These are phyloP conservation scores for Allolobophora icterica DNA, from an alignment of 2,888 invertebrate genomes.

Conservation along the genomic window DNA sequence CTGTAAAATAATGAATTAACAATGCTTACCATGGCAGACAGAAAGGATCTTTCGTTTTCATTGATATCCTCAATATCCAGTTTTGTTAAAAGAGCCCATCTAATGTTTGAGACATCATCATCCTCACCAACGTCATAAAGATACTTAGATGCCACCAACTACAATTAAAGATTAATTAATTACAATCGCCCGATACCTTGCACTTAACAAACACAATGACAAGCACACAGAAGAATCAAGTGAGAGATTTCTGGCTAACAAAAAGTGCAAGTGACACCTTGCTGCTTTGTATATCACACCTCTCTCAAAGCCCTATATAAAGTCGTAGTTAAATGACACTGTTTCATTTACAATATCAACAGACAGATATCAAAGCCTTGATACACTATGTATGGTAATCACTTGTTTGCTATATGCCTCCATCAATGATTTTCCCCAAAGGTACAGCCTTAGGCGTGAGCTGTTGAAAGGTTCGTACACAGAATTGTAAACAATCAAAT, in stretches of 20 bases:
- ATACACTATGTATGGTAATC: neutral
- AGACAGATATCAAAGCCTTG: neutral
- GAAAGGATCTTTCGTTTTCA: conserved; percentile 83
- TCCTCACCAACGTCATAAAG: conserved; percentile 90
- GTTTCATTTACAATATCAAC: neutral
- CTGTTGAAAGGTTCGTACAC: neutral
- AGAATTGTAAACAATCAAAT: neutral
- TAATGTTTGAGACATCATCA: conserved; percentile 86
- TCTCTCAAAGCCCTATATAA: too few species aligned
- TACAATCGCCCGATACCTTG: neutral
- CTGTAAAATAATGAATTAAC: neutral
- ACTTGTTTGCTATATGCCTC: too few species aligned
- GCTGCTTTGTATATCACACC: neutral
- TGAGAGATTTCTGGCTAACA: neutral
- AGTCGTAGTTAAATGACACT: neutral
- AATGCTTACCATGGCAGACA: conserved; percentile 75
- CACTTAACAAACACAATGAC: neutral
- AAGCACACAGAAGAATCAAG: neutral
- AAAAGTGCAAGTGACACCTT: neutral
- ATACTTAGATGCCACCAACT: conserved; percentile 97
- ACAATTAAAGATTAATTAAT: conserved; percentile 27
- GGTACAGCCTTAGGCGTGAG: too few species aligned
- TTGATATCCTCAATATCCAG: conserved; percentile 78
- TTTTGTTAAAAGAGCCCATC: conserved; percentile 88
- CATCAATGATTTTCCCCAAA: neutral